Base-by-base conservation (phyloP, 1,140 invertebrate species). In the Drosophila obscura region DNA sequence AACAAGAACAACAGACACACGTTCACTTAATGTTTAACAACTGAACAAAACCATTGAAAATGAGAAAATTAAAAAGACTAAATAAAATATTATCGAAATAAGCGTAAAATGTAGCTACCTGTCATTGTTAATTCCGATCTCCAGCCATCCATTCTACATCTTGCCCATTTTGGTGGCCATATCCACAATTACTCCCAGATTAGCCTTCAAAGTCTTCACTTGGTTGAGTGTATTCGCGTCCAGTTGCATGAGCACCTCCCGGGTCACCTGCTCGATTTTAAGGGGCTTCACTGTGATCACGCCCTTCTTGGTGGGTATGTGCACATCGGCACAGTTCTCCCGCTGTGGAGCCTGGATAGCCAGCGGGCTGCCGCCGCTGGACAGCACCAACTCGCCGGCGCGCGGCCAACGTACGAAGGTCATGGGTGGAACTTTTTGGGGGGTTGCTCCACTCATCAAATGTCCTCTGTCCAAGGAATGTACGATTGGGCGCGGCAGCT, bases 281-380 rank as follows among this genome's bases (percentile, higher is more conserved):
- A 61, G 57, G 0, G 90, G 77, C n/a, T 85, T 72, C 55, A 90
- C 46, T 1, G 68, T 84, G 6, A 91, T 66, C 1, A 91, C 76
- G 0, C 94, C 94, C 85, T 93, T 91, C 1, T 74, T 59, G 15
- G 94, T 75, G 24, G 94, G 94, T 19, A 94, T 94, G 81, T 93
- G 94, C 1, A 94, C 91, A 65, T 94, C 94, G 2, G 93, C 93
- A 50, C 73, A 92, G 5, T 76, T 79, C 60, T 94, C 93, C 15
- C 79, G 66, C 8, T 63, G 66, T 13, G 11, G 4, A 0, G 50
- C 31, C 26, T 83, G 82, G 0, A 94, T 92, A 24, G 94, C 90
- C 2, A 95, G 73, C 0, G 94, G 94, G 73, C 94, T 94, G 19
- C 94, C 94, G 45, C 92, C 91, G 89, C 93, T 92, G 8, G 94